Base-by-base conservation (phyloP, 64 coral and sea anemone genomes). In the Dendrophyllia cribrosa region DNA sequence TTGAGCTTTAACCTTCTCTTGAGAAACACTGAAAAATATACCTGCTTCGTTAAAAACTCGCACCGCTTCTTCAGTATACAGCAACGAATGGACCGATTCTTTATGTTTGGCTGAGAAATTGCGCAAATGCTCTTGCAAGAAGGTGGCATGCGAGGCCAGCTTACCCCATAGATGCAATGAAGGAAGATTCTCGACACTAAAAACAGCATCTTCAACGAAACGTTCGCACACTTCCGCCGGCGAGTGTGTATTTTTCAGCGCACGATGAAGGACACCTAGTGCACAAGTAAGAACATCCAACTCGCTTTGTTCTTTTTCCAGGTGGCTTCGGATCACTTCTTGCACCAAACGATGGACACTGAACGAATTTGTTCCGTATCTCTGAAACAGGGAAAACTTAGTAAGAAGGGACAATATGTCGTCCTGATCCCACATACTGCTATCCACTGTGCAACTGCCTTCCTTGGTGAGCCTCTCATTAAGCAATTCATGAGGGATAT, bases 161-260 rank as follows among this genome's bases (percentile, higher is more conserved):
- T 83, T 90, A 56, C 87, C 88, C 93, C 93, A 95, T 5, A 95
- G 87, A 47, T 86, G 70, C 45, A n/a, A n/a, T n/a, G n/a, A n/a
- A n/a, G n/a, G n/a, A n/a, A n/a, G n/a, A n/a, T n/a, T n/a, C n/a
- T n/a, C n/a, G n/a, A n/a, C n/a, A n/a, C n/a, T n/a, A n/a, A n/a
- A n/a, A n/a, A n/a, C n/a, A n/a, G n/a, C n/a, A 95, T 95, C 72
- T 17, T 83, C 93, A n/a, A 23, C 26, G 60, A 95, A 95, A 56
- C 88, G 88, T 64, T 82, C 63, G 51, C 83, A 91, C 3, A 95
- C 51, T 23, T 87, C 73, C 19, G 75, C 16, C 5, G 89, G 89
- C 1, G 88, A 91, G n/a, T 22, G 76, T 26, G 83, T 66, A 15
- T 95, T 85, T 11, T 44, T 12, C 52, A 91, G 75, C 20, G 89